Base-by-base conservation (phyloP, 37 sponge, comb jelly and placozoan species). In the Ianthella basta region DNA sequence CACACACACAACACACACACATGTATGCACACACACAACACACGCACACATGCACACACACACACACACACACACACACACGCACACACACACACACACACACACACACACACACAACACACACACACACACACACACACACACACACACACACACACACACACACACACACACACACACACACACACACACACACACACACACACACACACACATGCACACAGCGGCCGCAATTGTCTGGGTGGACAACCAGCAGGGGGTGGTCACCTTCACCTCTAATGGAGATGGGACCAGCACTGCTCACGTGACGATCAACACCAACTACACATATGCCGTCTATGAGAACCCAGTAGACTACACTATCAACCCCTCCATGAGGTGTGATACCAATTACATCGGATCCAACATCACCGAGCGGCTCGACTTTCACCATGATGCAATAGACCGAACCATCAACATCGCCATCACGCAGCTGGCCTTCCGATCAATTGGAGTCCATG, bases 61-160 rank as follows among this genome's bases (percentile, higher is more conserved):
- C n/a, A n/a, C n/a, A n/a, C n/a, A n/a, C n/a, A n/a, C n/a, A n/a
- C n/a, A n/a, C n/a, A n/a, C n/a, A n/a, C n/a, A n/a, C n/a, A n/a
- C n/a, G n/a, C n/a, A n/a, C n/a, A n/a, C n/a, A n/a, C n/a, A n/a
- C n/a, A n/a, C n/a, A n/a, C n/a, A n/a, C n/a, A n/a, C n/a, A n/a
- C n/a, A n/a, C n/a, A n/a, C n/a, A n/a, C n/a, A n/a, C n/a, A n/a
- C n/a, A n/a, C n/a, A n/a, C n/a, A n/a, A n/a, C n/a, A n/a, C n/a
- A n/a, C n/a, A n/a, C n/a, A n/a, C n/a, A n/a, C n/a, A n/a, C n/a
- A n/a, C n/a, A n/a, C n/a, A n/a, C n/a, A n/a, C n/a, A n/a, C n/a
- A n/a, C n/a, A n/a, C n/a, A n/a, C n/a, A n/a, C 21, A 79, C 13
- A 29, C 55, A 81, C 29, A 57, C 82, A 60, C 29, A 65, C 63